A percentile compares a stretch with the other conserved stretches of the same genome.
These are phyloP conservation scores for Eupsittula cactorum DNA, from an alignment of 2,113 vertebrate genomes.

Conservation along the genomic window DNA sequence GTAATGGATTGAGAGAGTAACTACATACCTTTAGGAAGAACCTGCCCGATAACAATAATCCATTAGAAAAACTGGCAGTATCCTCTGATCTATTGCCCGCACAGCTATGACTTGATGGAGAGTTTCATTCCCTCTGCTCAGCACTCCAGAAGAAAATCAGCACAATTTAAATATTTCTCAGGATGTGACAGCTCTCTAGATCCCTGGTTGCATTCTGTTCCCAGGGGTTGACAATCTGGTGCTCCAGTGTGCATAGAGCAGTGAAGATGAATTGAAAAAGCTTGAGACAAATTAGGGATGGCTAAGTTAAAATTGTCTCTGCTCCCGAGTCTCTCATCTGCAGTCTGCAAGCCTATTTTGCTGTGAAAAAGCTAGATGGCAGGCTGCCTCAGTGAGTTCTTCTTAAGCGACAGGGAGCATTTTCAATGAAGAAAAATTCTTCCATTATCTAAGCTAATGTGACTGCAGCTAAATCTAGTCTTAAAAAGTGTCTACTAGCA, in stretches of 20 bases:
- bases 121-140: conserved; percentile 83
- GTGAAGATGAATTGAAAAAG: conserved; percentile 80
- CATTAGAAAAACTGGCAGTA: conserved; percentile 81
- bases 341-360: conserved; percentile 84
- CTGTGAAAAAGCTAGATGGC: conserved; percentile 87
- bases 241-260: conserved; percentile 75
- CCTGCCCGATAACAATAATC: conserved; percentile 80
- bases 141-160: conserved; percentile 83
- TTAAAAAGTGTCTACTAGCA: conserved; percentile 75
- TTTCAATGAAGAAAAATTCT: conserved; percentile 83
- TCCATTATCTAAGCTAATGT: conserved; percentile 84
- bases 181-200: conserved; percentile 78
- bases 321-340: conserved; percentile 83
- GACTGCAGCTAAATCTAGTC: conserved; percentile 79
- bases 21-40: conserved; percentile 82
- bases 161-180: conserved; percentile 81
- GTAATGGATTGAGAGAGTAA: conserved; percentile 77
- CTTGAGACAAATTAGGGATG: conserved; percentile 84
- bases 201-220: conserved; percentile 76
- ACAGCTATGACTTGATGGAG: conserved; percentile 80
- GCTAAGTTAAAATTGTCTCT: conserved; percentile 84
- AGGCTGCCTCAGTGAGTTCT: conserved; percentile 83
- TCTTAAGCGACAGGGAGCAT: conserved; percentile 80
- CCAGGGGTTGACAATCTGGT: conserved; percentile 78
- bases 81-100: conserved; percentile 82